Percentiles rank a stretch among this genome's conserved stretches.
phyloP scores from a whole-genome alignment of 2,888 invertebrate species.

The Hydropsyche betteni region DNA sequence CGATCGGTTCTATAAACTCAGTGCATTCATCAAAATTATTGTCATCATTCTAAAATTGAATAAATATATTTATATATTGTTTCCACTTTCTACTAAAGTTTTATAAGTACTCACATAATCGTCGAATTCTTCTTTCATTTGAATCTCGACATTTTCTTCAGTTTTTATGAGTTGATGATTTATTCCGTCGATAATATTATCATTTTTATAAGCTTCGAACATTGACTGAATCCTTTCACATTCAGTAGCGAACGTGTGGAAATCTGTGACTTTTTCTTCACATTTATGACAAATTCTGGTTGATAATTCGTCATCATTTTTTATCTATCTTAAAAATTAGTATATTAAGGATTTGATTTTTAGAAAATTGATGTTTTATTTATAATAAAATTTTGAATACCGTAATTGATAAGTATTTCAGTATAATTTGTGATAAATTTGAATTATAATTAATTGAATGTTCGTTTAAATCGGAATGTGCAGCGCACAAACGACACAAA shows the following conservation, averaged over 20 bases:
- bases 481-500: conserved; percentile 46
- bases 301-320: conserved; percentile 40
- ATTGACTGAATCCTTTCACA: conserved; percentile 43
- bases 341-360: too few relatives aligned
- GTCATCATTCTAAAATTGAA: conserved; percentile 38
- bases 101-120: neutral
- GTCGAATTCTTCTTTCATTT: conserved; percentile 43
- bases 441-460: too few relatives aligned
- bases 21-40: conserved; percentile 27
- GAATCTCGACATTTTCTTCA: conserved; percentile 36
- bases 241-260: conserved; percentile 43
- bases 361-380: too few relatives aligned
- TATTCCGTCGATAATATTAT: conserved; percentile 31
- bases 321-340: conserved; percentile 20
- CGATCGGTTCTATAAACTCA: conserved; percentile 41
- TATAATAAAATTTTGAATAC: too few relatives aligned
- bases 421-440: too few relatives aligned
- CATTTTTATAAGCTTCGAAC: conserved; percentile 30
- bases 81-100: neutral
- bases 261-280: conserved; percentile 40
- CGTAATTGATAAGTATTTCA: too few relatives aligned
- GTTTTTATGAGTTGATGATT: conserved; percentile 44
- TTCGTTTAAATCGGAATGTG: neutral
- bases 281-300: conserved; percentile 45
- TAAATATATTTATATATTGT: conserved; percentile 5